These are phyloP conservation scores for Paratilapia polleni DNA, from an alignment of 2,113 vertebrate genomes.

Conservation along the genomic window DNA sequence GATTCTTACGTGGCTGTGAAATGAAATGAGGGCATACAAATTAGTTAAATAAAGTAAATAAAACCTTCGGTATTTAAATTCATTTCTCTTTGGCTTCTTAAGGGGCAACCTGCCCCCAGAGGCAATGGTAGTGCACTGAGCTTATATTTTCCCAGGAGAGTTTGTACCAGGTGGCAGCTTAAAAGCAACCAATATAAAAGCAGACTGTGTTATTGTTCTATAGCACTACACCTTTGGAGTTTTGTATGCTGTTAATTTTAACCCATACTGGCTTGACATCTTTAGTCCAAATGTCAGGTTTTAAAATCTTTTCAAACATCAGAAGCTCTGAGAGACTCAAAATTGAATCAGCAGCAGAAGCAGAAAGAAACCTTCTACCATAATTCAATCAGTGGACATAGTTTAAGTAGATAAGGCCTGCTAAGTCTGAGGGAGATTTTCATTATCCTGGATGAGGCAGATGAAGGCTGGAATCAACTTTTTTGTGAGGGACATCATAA, in stretches of 20 bases:
- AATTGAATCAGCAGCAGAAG: neutral
- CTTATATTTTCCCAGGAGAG: neutral
- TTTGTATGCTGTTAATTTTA: neutral
- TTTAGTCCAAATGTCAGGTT: neutral
- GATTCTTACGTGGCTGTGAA: no score
- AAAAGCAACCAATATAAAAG: no score
- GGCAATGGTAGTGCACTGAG: neutral
- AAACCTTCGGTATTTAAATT: no score
- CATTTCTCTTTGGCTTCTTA: no score
- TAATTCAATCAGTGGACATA: constrained; percentile 7
- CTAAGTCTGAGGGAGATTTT: constrained; percentile 12
- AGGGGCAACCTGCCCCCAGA: no score
- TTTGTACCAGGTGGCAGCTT: no score
- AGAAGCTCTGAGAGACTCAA: neutral
- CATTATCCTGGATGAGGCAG: constrained; percentile 12
- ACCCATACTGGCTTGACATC: neutral
- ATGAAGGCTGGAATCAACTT: constrained; percentile 17
- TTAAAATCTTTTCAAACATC: constrained; percentile 1
- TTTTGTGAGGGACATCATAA: constrained; percentile 14
- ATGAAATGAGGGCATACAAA: no score
- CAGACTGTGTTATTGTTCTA: no score
- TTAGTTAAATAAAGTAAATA: no score
- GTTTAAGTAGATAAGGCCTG: constrained; percentile 4
- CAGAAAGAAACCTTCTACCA: neutral
- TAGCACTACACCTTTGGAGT: neutral